Conservation (phyloP, 2,888 invertebrate genomes). For the Scaptomyza flava region DNA sequence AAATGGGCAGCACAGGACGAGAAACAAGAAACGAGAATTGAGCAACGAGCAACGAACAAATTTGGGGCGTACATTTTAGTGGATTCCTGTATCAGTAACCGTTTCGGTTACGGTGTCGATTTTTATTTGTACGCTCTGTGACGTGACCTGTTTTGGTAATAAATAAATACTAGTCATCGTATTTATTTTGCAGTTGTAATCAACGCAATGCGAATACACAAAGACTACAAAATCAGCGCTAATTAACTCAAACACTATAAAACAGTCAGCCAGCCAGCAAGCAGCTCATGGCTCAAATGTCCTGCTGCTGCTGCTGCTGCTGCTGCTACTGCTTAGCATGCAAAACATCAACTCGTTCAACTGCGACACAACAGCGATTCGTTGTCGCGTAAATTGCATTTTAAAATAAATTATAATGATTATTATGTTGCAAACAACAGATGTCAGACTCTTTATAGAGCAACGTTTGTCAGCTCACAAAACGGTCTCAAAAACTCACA, state of each 20-base stretch:
- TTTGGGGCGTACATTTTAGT: slow-evolving; percentile 26
- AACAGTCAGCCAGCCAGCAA: slow-evolving; percentile 8
- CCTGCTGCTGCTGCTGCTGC: slow-evolving; percentile 23
- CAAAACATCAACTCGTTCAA: slow-evolving; percentile 49
- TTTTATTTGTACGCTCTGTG: slow-evolving; percentile 64
- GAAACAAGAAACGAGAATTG: neutral
- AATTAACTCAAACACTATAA: slow-evolving; percentile 63
- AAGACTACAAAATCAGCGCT: slow-evolving; percentile 61
- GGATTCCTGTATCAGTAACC: slow-evolving; percentile 51
- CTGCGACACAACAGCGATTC: slow-evolving; percentile 29
- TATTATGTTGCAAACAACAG: slow-evolving; percentile 77
- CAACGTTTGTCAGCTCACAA: slow-evolving; percentile 41
- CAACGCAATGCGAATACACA: slow-evolving; percentile 50
- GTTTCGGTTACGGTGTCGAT: slow-evolving; percentile 69
- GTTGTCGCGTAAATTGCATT: slow-evolving; percentile 73
- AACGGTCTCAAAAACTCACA: neutral
- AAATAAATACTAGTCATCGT: slow-evolving; percentile 60
- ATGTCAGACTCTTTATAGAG: slow-evolving; percentile 58
- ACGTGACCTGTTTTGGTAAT: slow-evolving; percentile 74
- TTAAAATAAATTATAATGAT: slow-evolving; percentile 79
- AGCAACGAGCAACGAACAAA: neutral
- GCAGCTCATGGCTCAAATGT: slow-evolving; percentile 31
- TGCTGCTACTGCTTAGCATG: slow-evolving; percentile 40
- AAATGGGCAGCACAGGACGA: slow-evolving; percentile 47
- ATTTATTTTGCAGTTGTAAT: slow-evolving; percentile 68